phyloP scores from a whole-genome alignment of 2,797 vertebrate species.

The Tapirus indicus region DNA sequence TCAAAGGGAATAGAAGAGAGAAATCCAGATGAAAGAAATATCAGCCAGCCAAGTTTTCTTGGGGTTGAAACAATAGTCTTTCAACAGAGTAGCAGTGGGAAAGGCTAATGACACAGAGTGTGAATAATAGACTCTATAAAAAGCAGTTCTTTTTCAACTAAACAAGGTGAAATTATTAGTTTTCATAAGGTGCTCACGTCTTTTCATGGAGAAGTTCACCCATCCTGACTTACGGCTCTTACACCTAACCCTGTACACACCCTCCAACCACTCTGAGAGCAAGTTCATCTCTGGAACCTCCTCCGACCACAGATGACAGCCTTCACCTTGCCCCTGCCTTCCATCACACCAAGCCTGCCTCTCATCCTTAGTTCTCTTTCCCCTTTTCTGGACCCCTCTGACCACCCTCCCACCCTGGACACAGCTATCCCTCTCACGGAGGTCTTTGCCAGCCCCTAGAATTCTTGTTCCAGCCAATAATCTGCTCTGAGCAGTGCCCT shows the following conservation, averaged over 20 bases:
- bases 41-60: neutral
- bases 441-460: neutral
- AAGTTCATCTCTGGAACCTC: neutral
- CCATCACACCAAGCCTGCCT: neutral
- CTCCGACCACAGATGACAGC: too few species aligned
- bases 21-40: neutral
- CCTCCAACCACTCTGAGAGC: neutral
- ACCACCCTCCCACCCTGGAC: neutral
- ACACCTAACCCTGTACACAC: too few species aligned
- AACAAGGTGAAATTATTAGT: too few species aligned
- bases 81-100: neutral
- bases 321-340: neutral
- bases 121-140: neutral
- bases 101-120: neutral
- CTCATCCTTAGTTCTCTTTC: neutral
- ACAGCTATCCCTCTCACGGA: neutral
- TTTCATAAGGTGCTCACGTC: too few species aligned
- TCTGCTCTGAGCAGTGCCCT: rapidly evolving
- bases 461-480: neutral
- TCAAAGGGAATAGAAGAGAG: neutral
- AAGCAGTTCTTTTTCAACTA: neutral
- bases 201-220: neutral
- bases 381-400: too few species aligned
- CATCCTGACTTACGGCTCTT: neutral
- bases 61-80: neutral